Evolutionary conservation across 2,113 vertebrate species (phyloP), one percentile per base, ranked within the genome.

Genomic region (Erpornis zantholeuca): DNA sequence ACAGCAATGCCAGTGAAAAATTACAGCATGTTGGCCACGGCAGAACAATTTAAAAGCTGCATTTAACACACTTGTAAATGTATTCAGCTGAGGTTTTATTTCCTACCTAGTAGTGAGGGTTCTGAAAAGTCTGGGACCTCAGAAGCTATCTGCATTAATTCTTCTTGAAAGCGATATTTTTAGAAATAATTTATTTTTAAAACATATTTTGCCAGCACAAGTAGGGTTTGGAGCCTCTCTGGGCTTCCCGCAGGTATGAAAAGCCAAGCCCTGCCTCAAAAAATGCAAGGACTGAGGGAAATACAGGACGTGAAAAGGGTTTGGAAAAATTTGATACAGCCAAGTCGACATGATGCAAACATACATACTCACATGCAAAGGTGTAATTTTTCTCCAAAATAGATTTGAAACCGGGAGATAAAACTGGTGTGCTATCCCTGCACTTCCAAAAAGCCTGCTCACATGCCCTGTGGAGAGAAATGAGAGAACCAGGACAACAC

Each of bases 21-120:
- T 57, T 85, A 82, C 65, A 90, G 70, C 5, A 2, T 47, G 36
- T 38, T 92, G 83, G 89, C 80, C 76, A 85, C 0, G 0, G 90
- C 45, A 70, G 54, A 90, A 76, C 65, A 69, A 50, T 78, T 82
- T 77, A 29, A 93, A 94, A 95, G 82, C 92, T 91, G 71, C 73
- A 68, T 86, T 91, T 61, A 88, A 71, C 79, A 83, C 71, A 57
- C 35, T 91, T 71, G 19, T 71, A 49, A 49, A 44, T 80, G 53
- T 36, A 47, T 90, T 88, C 78, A 86, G 40, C 52, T 69, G 42
- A 50, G 49, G 16, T 0, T 27, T 68, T 73, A 80, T 61, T 77
- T 19, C 24, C 45, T 47, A 31, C 35, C 11, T 59, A 59, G 38
- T 15, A 90, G 88, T n/a, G 72, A 86, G 20, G 24, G 28, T 52